Percentiles rank a stretch among this genome's conserved stretches.
These are phyloP conservation scores for Aurelia aurita DNA, from an alignment of 30 jellyfish, hydroid and myxozoan genomes.

Conservation along the genomic window DNA sequence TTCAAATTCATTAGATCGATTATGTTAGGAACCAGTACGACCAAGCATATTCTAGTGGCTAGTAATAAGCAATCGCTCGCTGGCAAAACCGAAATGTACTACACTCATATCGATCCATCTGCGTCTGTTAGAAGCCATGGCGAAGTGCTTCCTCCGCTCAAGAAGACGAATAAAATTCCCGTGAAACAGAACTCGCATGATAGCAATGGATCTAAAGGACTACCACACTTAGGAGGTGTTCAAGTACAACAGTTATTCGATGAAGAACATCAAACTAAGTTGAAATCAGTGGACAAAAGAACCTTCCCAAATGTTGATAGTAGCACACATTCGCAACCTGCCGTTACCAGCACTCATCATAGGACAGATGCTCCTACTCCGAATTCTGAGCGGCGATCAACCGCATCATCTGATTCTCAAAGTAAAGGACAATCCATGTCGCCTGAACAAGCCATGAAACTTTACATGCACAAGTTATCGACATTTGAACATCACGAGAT, in stretches of 20 bases:
- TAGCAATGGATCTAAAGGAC: conserved; percentile 64
- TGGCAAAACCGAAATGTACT: conserved; percentile 74
- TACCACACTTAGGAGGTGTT: conserved; percentile 92
- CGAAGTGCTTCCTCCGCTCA: conserved; percentile 95
- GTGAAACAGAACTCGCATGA: conserved; percentile 82
- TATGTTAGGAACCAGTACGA: conserved; percentile 87
- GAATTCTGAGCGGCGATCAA: conserved; percentile 90
- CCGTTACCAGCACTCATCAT: conserved; percentile 42
- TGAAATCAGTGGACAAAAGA: conserved; percentile 71
- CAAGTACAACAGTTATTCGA: conserved; percentile 93
- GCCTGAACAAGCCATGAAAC: conserved; percentile 93
- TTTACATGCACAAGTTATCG: conserved; percentile 89
- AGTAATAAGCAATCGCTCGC: conserved; percentile 70
- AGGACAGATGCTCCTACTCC: conserved; percentile 74
- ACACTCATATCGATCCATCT: conserved; percentile 72
- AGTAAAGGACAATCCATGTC: conserved; percentile 92
- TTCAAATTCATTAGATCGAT: conserved; percentile 29
- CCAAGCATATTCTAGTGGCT: conserved; percentile 74
- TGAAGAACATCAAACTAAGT: conserved; percentile 79
- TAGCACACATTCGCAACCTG: conserved; percentile 37
- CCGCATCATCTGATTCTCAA: conserved; percentile 84
- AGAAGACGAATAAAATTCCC: conserved; percentile 81
- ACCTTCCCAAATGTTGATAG: conserved; percentile 82
- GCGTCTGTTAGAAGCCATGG: conserved; percentile 87
- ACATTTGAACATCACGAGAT: conserved; percentile 97